phyloP scores from a whole-genome alignment of 1,140 invertebrate genomes.

The Panonychus citri region DNA sequence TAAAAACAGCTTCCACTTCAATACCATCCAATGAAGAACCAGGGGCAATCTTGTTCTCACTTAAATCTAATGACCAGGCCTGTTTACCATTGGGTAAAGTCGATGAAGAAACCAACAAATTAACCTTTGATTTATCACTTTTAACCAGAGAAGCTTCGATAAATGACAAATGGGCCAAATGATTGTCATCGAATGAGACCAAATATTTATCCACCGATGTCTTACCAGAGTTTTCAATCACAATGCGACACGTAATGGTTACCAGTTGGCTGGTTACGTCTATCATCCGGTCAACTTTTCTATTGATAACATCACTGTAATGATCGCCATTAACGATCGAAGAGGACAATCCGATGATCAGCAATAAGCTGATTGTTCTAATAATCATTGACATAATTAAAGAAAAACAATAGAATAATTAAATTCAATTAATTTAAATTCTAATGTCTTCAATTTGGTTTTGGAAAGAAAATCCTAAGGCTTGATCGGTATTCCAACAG shows the following conservation, averaged over 20 bases:
- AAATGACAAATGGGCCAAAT: slow-evolving; percentile 1
- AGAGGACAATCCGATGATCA: no score
- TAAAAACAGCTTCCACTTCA: slow-evolving; percentile 47
- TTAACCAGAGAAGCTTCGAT: slow-evolving; percentile 7
- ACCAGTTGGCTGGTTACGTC: slow-evolving; percentile 69
- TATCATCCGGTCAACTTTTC: slow-evolving; percentile 58
- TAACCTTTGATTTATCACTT: background rate
- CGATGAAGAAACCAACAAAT: slow-evolving; percentile 13
- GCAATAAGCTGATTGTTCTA: no score
- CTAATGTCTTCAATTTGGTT: no score
- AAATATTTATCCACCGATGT: slow-evolving; percentile 26
- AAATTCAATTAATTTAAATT: no score
- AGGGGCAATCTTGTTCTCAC: slow-evolving; percentile 15
- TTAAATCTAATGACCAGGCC: slow-evolving; percentile 15
- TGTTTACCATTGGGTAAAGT: slow-evolving; percentile 13
- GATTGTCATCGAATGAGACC: slow-evolving; percentile 3
- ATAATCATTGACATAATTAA: no score
- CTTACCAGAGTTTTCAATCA: slow-evolving; percentile 53
- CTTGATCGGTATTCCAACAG: no score
- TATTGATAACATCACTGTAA: slow-evolving; percentile 32
- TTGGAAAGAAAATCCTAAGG: no score
- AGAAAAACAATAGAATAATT: no score
- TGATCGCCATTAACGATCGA: no score
- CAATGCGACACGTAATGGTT: slow-evolving; percentile 51
- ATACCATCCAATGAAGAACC: slow-evolving; percentile 21